Evolutionary conservation across 2,113 vertebrate genomes (phyloP).

Genomic region (Pygoscelis antarcticus): DNA sequence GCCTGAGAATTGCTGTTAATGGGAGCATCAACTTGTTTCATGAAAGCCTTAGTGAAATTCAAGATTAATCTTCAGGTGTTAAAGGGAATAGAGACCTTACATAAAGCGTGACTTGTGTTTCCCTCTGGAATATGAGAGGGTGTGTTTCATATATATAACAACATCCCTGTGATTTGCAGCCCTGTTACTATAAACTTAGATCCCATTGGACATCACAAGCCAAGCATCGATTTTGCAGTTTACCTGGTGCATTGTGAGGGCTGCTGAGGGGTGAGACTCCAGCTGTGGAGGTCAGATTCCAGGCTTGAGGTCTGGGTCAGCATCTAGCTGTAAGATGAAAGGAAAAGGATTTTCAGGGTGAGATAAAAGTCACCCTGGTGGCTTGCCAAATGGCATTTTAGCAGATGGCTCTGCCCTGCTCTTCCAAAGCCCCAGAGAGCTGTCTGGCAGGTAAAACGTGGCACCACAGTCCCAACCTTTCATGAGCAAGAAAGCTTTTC

Average conservation of each 20-base stretch:
- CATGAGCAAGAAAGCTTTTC: background rate
- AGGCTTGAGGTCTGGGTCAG: background rate
- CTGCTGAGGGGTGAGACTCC: background rate
- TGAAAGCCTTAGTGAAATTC: background rate
- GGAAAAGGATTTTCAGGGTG: background rate
- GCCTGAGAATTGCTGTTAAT: background rate
- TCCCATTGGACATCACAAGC: background rate
- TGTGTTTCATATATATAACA: background rate
- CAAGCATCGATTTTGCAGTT: background rate
- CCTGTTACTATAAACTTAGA: background rate
- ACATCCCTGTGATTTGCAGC: background rate
- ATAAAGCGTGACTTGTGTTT: background rate
- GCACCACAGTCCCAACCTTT: background rate
- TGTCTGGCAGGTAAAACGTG: background rate
- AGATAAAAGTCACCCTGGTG: background rate
- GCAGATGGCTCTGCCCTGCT: background rate
- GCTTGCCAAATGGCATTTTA: background rate
- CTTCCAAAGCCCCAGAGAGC: background rate
- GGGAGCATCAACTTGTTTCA: background rate
- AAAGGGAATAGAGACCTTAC: conserved; percentile 7
- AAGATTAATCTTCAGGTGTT: background rate
- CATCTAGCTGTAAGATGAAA: background rate
- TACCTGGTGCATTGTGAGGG: background rate
- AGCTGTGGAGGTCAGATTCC: background rate
- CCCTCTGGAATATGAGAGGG: background rate